Evolutionary conservation across 2,888 invertebrate species (phyloP).

Genomic region (Megalurothrips usitatus): DNA sequence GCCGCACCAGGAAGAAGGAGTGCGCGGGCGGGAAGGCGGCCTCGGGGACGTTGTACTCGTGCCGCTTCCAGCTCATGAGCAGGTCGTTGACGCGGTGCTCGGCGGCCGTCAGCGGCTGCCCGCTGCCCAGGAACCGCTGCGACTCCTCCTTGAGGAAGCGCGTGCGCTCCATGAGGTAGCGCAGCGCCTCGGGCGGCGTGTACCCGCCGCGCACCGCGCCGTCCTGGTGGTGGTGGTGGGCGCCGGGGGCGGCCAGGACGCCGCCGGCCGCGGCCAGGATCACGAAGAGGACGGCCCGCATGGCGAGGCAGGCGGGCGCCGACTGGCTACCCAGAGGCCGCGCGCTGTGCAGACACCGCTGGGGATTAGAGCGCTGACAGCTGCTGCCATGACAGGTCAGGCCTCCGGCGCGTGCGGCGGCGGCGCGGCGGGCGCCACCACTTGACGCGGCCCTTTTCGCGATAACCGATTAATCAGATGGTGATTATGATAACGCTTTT

Average conservation of each 20-base stretch:
- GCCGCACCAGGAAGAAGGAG: neutral
- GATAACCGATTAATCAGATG: too few relatives aligned
- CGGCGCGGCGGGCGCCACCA: too few relatives aligned
- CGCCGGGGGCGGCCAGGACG: slow-evolving; percentile 1
- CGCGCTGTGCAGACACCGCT: too few relatives aligned
- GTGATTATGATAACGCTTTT: too few relatives aligned
- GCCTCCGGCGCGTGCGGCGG: too few relatives aligned
- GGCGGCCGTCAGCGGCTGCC: slow-evolving; percentile 48
- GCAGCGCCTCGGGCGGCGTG: neutral
- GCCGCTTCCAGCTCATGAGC: slow-evolving; percentile 55
- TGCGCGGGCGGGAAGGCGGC: slow-evolving; percentile 2
- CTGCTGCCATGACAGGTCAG: too few relatives aligned
- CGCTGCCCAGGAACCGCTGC: slow-evolving; percentile 51
- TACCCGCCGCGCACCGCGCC: neutral
- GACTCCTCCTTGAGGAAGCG: slow-evolving; percentile 52
- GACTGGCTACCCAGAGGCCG: too few relatives aligned
- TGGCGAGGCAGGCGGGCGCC: too few relatives aligned
- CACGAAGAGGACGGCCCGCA: neutral
- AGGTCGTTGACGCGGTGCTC: slow-evolving; percentile 55
- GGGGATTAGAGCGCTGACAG: too few relatives aligned
- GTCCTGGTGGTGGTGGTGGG: neutral
- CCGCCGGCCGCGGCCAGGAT: neutral
- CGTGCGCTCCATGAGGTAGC: slow-evolving; percentile 43
- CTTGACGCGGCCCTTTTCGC: too few relatives aligned
- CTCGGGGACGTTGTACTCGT: slow-evolving; percentile 44